These are phyloP conservation scores for Lepeophtheirus nordmannii DNA, from an alignment of 2,888 invertebrate genomes.

Conservation along the genomic window DNA sequence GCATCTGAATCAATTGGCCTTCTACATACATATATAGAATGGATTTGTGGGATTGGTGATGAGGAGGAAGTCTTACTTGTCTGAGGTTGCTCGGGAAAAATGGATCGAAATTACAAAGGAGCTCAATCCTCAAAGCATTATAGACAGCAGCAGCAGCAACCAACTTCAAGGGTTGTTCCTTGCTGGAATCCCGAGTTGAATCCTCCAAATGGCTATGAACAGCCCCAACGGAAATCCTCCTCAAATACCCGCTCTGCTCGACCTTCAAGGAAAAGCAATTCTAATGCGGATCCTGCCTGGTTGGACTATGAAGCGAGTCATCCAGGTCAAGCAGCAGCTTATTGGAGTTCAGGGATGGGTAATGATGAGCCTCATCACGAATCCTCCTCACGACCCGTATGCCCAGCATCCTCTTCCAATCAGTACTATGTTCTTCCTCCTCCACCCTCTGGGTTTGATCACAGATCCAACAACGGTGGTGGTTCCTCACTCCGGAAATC, in stretches of 20 bases:
- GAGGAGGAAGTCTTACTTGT: background rate
- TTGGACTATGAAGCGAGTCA: background rate
- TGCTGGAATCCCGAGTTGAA: background rate
- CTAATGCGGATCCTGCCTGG: background rate
- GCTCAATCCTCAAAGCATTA: background rate
- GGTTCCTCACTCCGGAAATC: no score
- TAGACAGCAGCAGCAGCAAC: background rate
- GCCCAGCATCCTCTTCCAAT: no score
- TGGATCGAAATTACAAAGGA: background rate
- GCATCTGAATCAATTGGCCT: background rate
- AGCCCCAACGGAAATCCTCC: background rate
- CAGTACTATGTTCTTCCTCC: slow-evolving; percentile 2
- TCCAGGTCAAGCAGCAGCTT: background rate
- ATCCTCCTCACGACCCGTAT: no score
- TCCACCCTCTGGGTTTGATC: background rate
- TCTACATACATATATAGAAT: background rate
- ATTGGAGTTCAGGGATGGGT: background rate
- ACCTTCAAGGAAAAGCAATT: background rate
- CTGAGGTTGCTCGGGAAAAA: background rate
- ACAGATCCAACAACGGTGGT: background rate
- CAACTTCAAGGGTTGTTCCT: background rate
- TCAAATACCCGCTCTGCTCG: background rate
- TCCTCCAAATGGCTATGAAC: background rate
- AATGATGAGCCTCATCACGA: no score
- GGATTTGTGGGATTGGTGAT: background rate